phyloP scores from a whole-genome alignment of 30 jellyfish, hydroid and myxozoan species.

The Hydractinia symbiolongicarpus region DNA sequence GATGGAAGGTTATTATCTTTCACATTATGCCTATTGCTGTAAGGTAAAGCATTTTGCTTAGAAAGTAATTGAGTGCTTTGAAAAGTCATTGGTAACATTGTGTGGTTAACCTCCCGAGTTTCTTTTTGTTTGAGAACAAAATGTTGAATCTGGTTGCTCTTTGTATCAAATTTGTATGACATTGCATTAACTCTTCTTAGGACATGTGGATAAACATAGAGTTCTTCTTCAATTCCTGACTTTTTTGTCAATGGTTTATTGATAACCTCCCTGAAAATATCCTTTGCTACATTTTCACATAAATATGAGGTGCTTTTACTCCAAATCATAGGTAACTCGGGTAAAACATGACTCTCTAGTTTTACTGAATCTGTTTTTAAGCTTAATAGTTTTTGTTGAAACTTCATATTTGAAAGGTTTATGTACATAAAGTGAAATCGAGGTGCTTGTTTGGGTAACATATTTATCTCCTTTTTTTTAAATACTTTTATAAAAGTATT shows the following conservation, averaged over 20 bases:
- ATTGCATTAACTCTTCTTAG: too few species aligned
- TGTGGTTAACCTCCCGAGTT: not conserved
- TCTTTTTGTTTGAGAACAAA: not conserved
- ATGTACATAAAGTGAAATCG: too few species aligned
- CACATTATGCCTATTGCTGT: not conserved
- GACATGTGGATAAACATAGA: not conserved
- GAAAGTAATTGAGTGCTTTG: too few species aligned
- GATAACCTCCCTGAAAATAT: not conserved
- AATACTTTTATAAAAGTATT: too few species aligned
- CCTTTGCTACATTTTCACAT: not conserved
- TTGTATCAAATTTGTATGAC: too few species aligned
- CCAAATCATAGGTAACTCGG: not conserved
- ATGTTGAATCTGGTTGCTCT: not conserved
- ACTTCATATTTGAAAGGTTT: too few species aligned
- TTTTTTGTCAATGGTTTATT: not conserved
- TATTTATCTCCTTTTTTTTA: too few species aligned
- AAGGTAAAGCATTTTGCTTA: too few species aligned
- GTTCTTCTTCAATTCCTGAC: not conserved
- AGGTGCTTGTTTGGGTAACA: too few species aligned
- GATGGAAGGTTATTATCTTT: not conserved
- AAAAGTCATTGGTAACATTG: not conserved
- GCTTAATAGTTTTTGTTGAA: too few species aligned
- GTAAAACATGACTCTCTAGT: not conserved
- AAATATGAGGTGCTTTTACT: not conserved
- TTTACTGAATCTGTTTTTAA: too few species aligned